Percentiles rank a stretch among this genome's conserved stretches.
Evolutionary conservation across 2,888 invertebrate genomes (phyloP).

Genomic region (Anoplius nigerrimus): DNA sequence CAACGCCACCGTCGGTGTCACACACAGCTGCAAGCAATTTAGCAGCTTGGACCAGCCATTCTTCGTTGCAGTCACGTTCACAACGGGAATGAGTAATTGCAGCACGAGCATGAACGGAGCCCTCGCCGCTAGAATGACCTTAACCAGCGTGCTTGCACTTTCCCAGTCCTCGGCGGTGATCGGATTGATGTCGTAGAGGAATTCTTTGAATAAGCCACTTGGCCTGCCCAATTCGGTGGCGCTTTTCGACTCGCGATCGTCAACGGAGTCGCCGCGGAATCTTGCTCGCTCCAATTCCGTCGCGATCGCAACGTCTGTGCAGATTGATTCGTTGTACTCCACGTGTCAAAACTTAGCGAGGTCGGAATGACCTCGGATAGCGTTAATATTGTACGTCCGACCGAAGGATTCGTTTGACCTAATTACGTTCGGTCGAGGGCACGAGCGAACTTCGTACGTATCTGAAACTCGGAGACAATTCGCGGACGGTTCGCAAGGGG

Average conservation of each 20-base stretch:
- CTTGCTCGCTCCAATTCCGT: slow-evolving; percentile 51
- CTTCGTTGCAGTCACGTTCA: slow-evolving; percentile 75
- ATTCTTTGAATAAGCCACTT: slow-evolving; percentile 62
- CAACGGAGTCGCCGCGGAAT: background rate
- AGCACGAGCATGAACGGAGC: slow-evolving; percentile 77
- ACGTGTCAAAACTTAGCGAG: too few relatives aligned
- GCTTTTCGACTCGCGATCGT: background rate
- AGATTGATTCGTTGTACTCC: slow-evolving; percentile 17
- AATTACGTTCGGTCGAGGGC: background rate
- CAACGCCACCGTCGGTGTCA: slow-evolving; percentile 74
- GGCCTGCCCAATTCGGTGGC: slow-evolving; percentile 45
- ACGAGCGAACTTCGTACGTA: background rate
- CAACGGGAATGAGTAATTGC: slow-evolving; percentile 78
- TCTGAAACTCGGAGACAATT: background rate
- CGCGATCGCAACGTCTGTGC: slow-evolving; percentile 67
- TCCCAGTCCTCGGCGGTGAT: slow-evolving; percentile 71
- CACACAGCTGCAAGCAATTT: slow-evolving; percentile 76
- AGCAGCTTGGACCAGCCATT: slow-evolving; percentile 79
- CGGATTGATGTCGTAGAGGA: slow-evolving; percentile 70
- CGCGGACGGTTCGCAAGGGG: background rate
- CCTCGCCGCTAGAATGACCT: slow-evolving; percentile 73
- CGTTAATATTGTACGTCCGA: too few relatives aligned
- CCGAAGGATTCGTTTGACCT: slow-evolving; percentile 1
- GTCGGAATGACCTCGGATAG: too few relatives aligned
- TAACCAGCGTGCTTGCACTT: slow-evolving; percentile 63